A percentile compares a stretch with the other conserved stretches of the same genome.
Conservation (phyloP, 2,888 invertebrate genomes). For the Formica aserva region DNA sequence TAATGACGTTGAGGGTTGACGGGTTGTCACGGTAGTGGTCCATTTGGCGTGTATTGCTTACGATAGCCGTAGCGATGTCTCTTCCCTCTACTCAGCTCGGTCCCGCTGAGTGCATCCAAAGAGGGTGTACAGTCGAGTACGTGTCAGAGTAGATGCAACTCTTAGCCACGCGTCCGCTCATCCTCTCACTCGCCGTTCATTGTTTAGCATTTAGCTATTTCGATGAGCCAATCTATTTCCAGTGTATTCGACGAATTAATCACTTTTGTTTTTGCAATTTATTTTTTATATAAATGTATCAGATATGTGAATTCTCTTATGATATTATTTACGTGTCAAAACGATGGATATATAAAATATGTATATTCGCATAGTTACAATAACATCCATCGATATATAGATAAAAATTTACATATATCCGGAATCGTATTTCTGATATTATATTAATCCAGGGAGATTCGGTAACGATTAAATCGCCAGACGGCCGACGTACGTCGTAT, state of each 20-base stretch:
- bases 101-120: slow-evolving; percentile 42
- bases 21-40: slow-evolving; percentile 71
- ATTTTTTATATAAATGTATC: neutral
- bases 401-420: neutral
- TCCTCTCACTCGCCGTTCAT: slow-evolving; percentile 69
- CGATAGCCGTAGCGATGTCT: slow-evolving; percentile 53
- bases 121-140: slow-evolving; percentile 67
- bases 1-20: slow-evolving; percentile 79
- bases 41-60: slow-evolving; percentile 72
- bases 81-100: neutral
- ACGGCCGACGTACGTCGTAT: slow-evolving; percentile 26
- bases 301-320: neutral
- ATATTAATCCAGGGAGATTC: neutral
- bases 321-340: neutral
- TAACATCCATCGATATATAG: neutral
- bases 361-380: neutral
- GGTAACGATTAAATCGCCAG: slow-evolving; percentile 18
- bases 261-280: neutral
- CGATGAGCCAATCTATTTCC: slow-evolving; percentile 83
- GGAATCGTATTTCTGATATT: slow-evolving; percentile 18
- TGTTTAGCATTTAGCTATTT: slow-evolving; percentile 84
- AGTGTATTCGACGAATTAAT: slow-evolving; percentile 73
- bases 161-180: slow-evolving; percentile 50
- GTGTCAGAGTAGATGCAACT: slow-evolving; percentile 51
- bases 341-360: neutral